Evolutionary conservation across 2,113 vertebrate species (phyloP).

Genomic region (Microcebus ravelobensis): DNA sequence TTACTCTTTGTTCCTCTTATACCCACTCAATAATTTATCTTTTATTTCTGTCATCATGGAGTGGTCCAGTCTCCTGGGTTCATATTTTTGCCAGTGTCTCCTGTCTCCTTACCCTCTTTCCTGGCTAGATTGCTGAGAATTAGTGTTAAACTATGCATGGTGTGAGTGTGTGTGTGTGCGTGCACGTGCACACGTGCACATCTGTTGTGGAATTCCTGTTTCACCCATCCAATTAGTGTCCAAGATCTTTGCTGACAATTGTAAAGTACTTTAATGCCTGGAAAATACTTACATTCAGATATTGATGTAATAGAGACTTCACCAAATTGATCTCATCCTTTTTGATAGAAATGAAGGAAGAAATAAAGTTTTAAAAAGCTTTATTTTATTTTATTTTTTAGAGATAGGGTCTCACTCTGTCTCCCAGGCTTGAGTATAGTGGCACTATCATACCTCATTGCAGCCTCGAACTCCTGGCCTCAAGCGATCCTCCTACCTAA

Average conservation of each 20-base stretch:
- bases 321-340: background rate
- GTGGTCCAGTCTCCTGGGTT: background rate
- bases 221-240: background rate
- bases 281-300: background rate
- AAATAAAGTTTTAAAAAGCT: background rate
- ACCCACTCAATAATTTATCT: background rate
- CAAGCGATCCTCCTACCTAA: no score
- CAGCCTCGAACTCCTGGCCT: no score
- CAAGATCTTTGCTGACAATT: background rate
- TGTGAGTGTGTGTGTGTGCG: background rate
- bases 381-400: no score
- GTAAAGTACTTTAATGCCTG: background rate
- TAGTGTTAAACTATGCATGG: background rate
- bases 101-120: background rate
- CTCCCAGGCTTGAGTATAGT: no score
- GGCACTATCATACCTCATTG: no score
- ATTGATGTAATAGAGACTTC: background rate
- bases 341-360: background rate
- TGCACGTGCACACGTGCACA: fast-evolving
- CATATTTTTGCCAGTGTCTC: background rate
- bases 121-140: background rate
- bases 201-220: background rate
- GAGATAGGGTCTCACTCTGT: no score
- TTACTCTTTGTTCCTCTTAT: background rate
- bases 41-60: background rate